Conservation (phyloP, 1,140 invertebrate genomes). For the Choristoneura fumiferana region DNA sequence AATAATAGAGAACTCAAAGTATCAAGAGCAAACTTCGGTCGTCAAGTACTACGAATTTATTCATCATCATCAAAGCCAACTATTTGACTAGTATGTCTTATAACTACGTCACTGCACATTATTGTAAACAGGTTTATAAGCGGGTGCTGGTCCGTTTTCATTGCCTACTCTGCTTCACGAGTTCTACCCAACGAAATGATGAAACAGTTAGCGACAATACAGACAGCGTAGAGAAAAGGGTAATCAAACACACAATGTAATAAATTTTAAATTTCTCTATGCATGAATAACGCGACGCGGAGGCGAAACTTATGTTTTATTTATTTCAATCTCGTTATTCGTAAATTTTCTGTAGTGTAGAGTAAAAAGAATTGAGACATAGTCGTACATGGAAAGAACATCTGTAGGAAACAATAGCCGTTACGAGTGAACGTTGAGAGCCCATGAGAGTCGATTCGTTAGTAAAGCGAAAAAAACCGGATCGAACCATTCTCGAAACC, state of each 20-base stretch:
- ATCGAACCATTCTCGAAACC: constrained; percentile 27
- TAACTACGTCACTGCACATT: too few relatives aligned
- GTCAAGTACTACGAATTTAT: too few relatives aligned
- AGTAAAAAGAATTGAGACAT: constrained; percentile 33
- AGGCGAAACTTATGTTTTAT: background rate
- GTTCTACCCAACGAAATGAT: background rate
- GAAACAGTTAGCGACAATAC: background rate
- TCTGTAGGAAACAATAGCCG: constrained; percentile 44
- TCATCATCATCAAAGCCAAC: too few relatives aligned
- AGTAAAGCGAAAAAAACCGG: constrained; percentile 42
- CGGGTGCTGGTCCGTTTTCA: too few relatives aligned
- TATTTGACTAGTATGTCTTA: too few relatives aligned
- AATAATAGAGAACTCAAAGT: too few relatives aligned
- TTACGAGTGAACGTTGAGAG: constrained; percentile 42
- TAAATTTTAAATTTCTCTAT: constrained; percentile 9
- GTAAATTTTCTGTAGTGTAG: background rate
- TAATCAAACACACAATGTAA: constrained; percentile 7
- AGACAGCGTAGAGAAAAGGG: background rate
- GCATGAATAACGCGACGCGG: background rate
- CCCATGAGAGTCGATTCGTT: constrained; percentile 48
- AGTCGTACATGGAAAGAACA: constrained; percentile 33
- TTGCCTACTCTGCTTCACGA: background rate
- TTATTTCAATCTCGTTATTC: background rate
- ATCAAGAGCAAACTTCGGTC: too few relatives aligned
- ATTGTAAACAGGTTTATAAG: too few relatives aligned